Percentiles rank a stretch among this genome's conserved stretches.
Conservation (phyloP, 2,113 vertebrate species). For the Hyla sarda region DNA sequence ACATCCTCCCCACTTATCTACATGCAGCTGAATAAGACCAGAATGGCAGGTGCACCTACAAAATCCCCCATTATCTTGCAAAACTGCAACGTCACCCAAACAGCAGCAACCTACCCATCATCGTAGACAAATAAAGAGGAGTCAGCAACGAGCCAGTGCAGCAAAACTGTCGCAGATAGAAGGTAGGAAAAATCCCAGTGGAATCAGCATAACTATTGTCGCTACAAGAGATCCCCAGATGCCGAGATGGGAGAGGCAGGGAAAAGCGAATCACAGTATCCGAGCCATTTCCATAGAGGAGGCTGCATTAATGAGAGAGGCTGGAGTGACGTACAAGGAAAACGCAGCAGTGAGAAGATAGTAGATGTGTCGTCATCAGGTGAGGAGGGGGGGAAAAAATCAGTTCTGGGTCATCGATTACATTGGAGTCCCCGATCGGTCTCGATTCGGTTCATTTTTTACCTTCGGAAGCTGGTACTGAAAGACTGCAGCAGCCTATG, state of each 20-base stretch:
- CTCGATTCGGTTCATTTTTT: conserved; percentile 77
- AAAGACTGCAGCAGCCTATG: conserved; percentile 85
- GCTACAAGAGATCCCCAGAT: conserved; percentile 37
- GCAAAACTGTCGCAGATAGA: conserved; percentile 69
- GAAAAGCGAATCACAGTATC: conserved; percentile 66
- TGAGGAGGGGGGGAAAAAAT: neutral
- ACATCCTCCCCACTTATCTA: neutral
- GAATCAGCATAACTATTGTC: conserved; percentile 69
- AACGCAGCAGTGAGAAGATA: conserved; percentile 66
- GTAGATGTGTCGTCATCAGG: conserved; percentile 69
- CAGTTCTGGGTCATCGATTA: conserved; percentile 72
- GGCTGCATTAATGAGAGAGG: conserved; percentile 60
- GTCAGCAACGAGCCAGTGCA: conserved; percentile 68
- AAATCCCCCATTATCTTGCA: neutral
- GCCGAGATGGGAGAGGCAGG: conserved; percentile 48
- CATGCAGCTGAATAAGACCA: neutral
- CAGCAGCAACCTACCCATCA: conserved; percentile 72
- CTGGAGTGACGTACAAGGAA: conserved; percentile 71
- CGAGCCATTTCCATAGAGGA: conserved; percentile 63
- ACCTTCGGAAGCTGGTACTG: conserved; percentile 75
- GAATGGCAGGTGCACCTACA: conserved; percentile 13
- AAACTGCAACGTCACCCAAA: conserved; percentile 18
- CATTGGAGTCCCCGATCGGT: conserved; percentile 72
- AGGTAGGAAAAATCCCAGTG: conserved; percentile 69
- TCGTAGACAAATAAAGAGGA: conserved; percentile 69